Conservation (phyloP, 2,113 vertebrate species). For the Neodon shergylaensis region DNA sequence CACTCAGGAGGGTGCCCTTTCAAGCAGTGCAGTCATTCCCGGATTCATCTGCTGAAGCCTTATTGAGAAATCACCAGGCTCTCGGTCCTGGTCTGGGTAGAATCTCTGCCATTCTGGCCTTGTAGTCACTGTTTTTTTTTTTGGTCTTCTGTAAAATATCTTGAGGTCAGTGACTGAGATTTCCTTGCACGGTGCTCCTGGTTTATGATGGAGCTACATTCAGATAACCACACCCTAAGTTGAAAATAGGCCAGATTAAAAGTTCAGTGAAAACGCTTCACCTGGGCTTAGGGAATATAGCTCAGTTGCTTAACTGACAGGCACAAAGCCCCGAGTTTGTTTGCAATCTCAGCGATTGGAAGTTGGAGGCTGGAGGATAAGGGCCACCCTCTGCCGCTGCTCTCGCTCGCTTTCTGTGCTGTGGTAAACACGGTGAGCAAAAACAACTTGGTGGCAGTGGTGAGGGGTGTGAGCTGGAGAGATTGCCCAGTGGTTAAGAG, state of each 20-base stretch:
- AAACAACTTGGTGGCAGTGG: not conserved
- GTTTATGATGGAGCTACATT: not conserved
- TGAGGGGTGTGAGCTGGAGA: not conserved
- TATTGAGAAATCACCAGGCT: not conserved
- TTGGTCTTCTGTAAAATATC: not conserved
- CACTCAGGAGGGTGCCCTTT: not conserved
- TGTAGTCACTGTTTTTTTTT: not conserved
- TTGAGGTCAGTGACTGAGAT: not conserved
- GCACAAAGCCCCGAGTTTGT: not conserved
- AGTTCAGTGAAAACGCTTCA: not conserved
- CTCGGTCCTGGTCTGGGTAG: not conserved
- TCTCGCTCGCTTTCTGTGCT: not conserved
- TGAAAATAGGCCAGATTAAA: not conserved
- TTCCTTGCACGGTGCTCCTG: not conserved
- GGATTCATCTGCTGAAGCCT: not conserved
- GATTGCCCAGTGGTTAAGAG: not conserved
- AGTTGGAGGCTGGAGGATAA: not conserved
- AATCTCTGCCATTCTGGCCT: not conserved
- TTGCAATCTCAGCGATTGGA: not conserved
- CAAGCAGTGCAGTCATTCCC: not conserved
- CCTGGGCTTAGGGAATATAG: not conserved
- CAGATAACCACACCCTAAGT: not conserved
- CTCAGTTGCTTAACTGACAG: not conserved
- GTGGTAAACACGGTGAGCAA: not conserved
- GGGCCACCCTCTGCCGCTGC: not conserved